Evolutionary conservation across 2,888 invertebrate genomes (phyloP).

Genomic region (Seira sanloemensis): DNA sequence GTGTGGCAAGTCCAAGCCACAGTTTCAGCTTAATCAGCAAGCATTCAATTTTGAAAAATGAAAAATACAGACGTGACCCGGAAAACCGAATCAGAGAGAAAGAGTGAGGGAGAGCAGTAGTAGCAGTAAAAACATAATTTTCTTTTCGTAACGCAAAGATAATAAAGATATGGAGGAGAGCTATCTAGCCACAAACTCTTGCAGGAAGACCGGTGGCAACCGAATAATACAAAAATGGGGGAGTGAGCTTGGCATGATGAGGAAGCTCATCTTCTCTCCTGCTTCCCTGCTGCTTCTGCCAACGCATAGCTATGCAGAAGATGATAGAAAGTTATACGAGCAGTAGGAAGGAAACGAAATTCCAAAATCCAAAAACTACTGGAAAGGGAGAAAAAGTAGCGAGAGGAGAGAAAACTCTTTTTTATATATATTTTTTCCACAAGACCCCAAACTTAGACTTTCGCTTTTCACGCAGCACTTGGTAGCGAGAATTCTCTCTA

Average conservation of each 20-base stretch:
- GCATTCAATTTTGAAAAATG: neutral
- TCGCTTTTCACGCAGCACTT: conserved; percentile 56
- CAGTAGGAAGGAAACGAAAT: conserved; percentile 38
- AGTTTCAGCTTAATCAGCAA: no score
- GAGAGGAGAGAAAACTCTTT: conserved; percentile 8
- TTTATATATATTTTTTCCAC: no score
- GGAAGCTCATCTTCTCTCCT: neutral
- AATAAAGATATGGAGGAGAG: neutral
- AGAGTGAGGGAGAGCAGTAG: neutral
- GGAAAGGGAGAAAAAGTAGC: conserved; percentile 14
- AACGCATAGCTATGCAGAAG: neutral
- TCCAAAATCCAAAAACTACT: conserved; percentile 47
- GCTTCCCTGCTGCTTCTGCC: conserved; percentile 22
- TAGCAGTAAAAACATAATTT: neutral
- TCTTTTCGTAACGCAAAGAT: neutral
- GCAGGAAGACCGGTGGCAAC: neutral
- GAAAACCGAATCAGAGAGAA: neutral
- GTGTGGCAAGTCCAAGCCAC: neutral
- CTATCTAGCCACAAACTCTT: neutral
- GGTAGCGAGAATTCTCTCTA: conserved; percentile 53
- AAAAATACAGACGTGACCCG: neutral
- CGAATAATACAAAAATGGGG: neutral
- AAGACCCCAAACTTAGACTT: conserved; percentile 19
- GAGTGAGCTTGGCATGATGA: neutral
- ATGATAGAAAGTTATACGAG: conserved; percentile 14